phyloP scores from a whole-genome alignment of 23 tunicate genomes.

The Botrylloides violaceus region DNA sequence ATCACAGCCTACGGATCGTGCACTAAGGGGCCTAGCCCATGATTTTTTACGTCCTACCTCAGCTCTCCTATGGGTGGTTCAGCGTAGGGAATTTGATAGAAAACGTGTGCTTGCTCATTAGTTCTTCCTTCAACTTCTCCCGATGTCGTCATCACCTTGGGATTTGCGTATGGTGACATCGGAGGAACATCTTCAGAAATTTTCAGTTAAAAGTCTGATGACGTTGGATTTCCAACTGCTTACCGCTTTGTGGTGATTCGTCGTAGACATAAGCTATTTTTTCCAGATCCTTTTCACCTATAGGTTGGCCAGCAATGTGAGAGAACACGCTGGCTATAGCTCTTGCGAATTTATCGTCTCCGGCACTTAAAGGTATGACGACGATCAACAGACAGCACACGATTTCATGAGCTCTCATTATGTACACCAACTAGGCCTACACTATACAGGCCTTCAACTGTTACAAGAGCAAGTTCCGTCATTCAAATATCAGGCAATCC shows the following conservation, averaged over 20 bases:
- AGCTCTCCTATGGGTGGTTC: constrained; percentile 40
- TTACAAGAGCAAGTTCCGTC: too few species aligned
- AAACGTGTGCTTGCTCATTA: constrained; percentile 53
- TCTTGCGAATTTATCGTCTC: neutral
- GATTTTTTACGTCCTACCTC: constrained; percentile 13
- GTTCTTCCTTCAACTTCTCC: constrained; percentile 53
- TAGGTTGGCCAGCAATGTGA: neutral
- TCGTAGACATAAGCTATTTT: neutral
- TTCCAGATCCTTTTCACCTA: neutral
- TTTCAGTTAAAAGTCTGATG: too few species aligned
- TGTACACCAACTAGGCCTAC: too few species aligned
- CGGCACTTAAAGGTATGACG: neutral
- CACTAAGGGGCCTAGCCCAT: too few species aligned
- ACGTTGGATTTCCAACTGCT: too few species aligned
- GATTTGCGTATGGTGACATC: neutral
- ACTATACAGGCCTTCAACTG: too few species aligned
- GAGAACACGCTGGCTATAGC: neutral
- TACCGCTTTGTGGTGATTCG: neutral
- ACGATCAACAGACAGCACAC: too few species aligned
- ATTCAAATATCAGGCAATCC: too few species aligned
- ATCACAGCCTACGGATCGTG: too few species aligned
- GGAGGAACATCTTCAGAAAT: neutral
- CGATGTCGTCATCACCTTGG: constrained; percentile 24
- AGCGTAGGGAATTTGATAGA: constrained; percentile 70
- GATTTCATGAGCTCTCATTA: too few species aligned